These are phyloP conservation scores for Hycleus cichorii DNA, from an alignment of 1,140 invertebrate species.

Conservation along the genomic window DNA sequence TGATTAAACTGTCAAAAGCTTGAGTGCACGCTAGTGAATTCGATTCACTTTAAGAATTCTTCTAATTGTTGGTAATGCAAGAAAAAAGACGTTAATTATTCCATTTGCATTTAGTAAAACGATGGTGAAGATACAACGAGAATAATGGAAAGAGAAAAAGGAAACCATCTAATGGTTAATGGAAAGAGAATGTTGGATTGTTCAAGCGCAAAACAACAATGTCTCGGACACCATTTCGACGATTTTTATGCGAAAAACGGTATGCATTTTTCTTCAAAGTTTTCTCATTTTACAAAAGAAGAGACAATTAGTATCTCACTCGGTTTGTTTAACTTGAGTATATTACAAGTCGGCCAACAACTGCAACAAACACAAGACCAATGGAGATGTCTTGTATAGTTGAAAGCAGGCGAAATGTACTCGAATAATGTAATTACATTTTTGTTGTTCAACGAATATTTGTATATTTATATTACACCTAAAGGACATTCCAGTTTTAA, in stretches of 20 bases:
- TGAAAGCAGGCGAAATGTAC: no score
- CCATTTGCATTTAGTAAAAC: slow-evolving; percentile 6
- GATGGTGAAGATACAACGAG: not conserved
- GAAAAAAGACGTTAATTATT: slow-evolving; percentile 10
- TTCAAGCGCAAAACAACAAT: not conserved
- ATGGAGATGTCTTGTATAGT: no score
- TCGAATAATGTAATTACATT: no score
- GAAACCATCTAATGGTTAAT: not conserved
- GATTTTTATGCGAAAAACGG: not conserved
- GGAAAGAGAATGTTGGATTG: not conserved
- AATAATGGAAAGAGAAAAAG: not conserved
- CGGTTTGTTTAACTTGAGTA: slow-evolving; percentile 17
- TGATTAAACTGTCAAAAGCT: slow-evolving; percentile 1
- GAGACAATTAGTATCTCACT: slow-evolving; percentile 16
- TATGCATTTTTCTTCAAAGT: slow-evolving; percentile 15
- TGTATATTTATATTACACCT: no score
- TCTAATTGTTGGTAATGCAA: slow-evolving; percentile 2
- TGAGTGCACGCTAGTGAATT: not conserved
- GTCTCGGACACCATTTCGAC: not conserved
- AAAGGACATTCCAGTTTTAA: no score
- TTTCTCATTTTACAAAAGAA: slow-evolving; percentile 15
- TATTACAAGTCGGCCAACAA: not conserved
- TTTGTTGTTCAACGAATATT: no score
- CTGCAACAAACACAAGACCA: no score
- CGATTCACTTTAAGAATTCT: not conserved